Evolutionary conservation across 2,113 vertebrate species (phyloP).

Genomic region (Ptyas mucosa): DNA sequence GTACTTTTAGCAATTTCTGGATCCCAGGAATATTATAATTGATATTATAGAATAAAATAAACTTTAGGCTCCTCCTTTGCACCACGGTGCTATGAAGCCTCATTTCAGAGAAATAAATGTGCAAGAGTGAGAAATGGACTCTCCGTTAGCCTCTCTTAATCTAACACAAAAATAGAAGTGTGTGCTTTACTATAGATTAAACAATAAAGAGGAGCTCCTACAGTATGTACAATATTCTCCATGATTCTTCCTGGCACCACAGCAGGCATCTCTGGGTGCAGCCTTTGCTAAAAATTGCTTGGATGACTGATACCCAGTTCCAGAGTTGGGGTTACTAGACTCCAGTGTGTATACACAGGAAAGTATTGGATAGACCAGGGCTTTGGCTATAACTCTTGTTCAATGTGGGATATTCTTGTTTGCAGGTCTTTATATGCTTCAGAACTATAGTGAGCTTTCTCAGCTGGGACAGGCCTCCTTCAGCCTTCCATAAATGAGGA

Average conservation of each 20-base stretch:
- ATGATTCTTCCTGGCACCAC: background rate
- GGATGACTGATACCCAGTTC: background rate
- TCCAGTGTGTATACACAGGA: background rate
- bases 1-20: constrained; percentile 12
- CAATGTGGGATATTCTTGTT: background rate
- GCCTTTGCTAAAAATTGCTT: background rate
- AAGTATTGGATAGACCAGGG: background rate
- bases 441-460: background rate
- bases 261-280: background rate
- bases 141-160: background rate
- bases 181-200: background rate
- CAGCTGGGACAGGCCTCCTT: background rate
- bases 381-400: background rate
- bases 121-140: background rate
- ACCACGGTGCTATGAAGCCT: background rate
- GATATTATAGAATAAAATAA: background rate
- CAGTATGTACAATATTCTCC: background rate
- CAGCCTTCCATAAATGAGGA: background rate
- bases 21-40: constrained; percentile 4
- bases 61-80: background rate
- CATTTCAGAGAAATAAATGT: background rate
- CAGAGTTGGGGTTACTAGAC: background rate
- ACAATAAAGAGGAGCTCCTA: background rate
- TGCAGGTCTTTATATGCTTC: background rate
- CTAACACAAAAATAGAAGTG: background rate